Percentiles rank a stretch among this genome's conserved stretches.
Evolutionary conservation across 2,113 vertebrate species (phyloP).

Genomic region (Menura novaehollandiae): DNA sequence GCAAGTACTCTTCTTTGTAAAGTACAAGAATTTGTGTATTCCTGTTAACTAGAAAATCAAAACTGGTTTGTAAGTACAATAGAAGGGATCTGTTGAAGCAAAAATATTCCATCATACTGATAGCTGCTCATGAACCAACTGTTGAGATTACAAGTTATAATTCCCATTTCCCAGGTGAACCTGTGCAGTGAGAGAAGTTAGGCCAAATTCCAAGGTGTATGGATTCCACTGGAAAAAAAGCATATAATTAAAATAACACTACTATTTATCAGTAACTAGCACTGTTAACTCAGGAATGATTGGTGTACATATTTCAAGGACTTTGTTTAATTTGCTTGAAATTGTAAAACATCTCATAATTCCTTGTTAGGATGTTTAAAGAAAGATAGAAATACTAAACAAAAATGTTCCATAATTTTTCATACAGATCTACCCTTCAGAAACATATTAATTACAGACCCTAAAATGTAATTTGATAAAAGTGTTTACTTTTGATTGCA

Average conservation of each 20-base stretch:
- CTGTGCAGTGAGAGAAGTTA: background rate
- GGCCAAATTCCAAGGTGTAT: background rate
- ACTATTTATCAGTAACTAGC: background rate
- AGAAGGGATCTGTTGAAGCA: background rate
- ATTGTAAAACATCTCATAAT: background rate
- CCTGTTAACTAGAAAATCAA: background rate
- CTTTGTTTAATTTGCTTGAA: background rate
- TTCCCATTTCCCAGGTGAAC: background rate
- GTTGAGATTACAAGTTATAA: background rate
- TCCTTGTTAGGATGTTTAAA: background rate
- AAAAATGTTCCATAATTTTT: background rate
- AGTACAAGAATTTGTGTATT: background rate
- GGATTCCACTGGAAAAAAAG: background rate
- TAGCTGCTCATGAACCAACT: background rate
- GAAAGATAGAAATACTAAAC: background rate
- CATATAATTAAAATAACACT: background rate
- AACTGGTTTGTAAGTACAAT: background rate
- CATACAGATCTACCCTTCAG: background rate
- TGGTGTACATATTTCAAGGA: accelerated
- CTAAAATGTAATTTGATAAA: background rate
- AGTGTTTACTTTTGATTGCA: background rate
- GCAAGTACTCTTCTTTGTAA: background rate
- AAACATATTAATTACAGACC: background rate
- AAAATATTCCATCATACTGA: background rate
- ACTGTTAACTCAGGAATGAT: background rate